Conservation (phyloP, 2,888 invertebrate species). For the Hipparchia sbordonii region DNA sequence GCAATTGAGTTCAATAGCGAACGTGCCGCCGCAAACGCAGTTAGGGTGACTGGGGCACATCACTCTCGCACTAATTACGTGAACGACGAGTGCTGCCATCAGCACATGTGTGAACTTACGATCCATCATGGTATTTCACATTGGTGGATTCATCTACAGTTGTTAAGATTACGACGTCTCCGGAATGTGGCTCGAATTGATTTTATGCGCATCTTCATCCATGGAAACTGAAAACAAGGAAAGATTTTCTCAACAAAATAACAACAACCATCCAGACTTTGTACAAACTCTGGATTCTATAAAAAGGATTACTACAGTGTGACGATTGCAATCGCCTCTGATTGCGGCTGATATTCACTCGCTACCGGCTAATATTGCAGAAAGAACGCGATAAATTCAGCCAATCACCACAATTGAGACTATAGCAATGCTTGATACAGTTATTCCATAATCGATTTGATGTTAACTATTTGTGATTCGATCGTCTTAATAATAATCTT, state of each 20-base stretch:
- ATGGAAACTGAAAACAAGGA: conserved; percentile 41
- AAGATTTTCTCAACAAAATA: neutral
- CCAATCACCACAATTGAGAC: too few relatives aligned
- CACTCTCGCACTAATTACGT: conserved; percentile 68
- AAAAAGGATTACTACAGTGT: too few relatives aligned
- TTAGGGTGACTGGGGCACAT: conserved; percentile 76
- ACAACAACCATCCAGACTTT: neutral
- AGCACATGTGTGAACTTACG: conserved; percentile 61
- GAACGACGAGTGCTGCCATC: conserved; percentile 62
- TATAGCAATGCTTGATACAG: too few relatives aligned
- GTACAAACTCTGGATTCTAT: too few relatives aligned
- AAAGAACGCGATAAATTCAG: too few relatives aligned
- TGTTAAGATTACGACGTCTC: conserved; percentile 24
- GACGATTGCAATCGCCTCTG: too few relatives aligned
- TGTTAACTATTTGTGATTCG: too few relatives aligned
- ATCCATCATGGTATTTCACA: conserved; percentile 56
- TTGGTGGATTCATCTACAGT: conserved; percentile 28
- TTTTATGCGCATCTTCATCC: conserved; percentile 35
- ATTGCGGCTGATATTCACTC: too few relatives aligned
- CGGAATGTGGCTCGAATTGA: conserved; percentile 3
- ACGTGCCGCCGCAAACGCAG: conserved; percentile 76
- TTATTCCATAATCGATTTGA: too few relatives aligned
- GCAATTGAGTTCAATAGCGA: conserved; percentile 76
- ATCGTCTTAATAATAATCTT: too few relatives aligned
- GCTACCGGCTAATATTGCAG: too few relatives aligned